A percentile compares a stretch with the other conserved stretches of the same genome.
Conservation (phyloP, 2,888 invertebrate genomes). For the Lasioglossum vierecki region DNA sequence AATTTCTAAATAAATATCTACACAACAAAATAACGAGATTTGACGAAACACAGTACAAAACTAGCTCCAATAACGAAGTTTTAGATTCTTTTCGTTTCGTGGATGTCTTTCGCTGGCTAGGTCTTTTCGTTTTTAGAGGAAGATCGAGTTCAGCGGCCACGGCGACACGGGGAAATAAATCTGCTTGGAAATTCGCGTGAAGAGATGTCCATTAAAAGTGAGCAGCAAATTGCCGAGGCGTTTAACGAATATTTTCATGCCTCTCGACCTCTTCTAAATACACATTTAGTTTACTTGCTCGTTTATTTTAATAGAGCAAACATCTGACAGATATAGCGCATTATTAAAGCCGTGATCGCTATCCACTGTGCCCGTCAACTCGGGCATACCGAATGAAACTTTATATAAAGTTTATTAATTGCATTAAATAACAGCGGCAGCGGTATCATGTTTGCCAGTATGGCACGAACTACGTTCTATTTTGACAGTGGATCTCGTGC, state of each 20-base stretch:
- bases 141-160: background rate
- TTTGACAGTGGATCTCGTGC: background rate
- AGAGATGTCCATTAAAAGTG: slow-evolving; percentile 1
- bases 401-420: background rate
- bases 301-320: background rate
- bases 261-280: background rate
- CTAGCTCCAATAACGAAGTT: background rate
- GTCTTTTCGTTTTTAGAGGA: background rate
- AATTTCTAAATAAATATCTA: no score
- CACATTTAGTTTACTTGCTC: background rate
- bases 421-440: background rate
- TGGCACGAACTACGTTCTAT: background rate
- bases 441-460: background rate
- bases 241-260: background rate
- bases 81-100: background rate
- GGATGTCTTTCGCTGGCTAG: background rate
- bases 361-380: background rate
- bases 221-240: background rate
- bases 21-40: background rate
- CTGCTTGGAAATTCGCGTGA: slow-evolving; percentile 2
- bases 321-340: background rate
- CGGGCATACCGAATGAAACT: background rate
- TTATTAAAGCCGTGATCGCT: background rate
- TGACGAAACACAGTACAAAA: background rate
- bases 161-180: background rate